Conservation (phyloP, 2,113 vertebrate species). For the Anhinga rufa region DNA sequence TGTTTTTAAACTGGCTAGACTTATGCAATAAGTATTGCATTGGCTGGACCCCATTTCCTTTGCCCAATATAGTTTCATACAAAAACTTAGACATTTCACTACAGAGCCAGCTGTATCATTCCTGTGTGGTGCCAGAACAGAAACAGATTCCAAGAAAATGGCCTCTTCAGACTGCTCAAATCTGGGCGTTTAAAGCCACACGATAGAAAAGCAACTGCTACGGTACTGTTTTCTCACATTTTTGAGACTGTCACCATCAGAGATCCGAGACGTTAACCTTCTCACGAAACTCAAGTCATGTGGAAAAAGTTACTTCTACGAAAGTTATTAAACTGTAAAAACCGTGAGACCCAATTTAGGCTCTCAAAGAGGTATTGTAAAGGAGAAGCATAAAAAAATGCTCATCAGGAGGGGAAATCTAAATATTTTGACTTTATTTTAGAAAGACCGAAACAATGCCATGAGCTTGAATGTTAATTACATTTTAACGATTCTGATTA, state of each 20-base stretch:
- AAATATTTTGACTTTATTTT: background rate
- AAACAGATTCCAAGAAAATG: background rate
- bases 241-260: background rate
- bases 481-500: background rate
- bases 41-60: constrained; percentile 16
- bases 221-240: background rate
- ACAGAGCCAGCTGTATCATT: background rate
- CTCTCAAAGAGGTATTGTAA: background rate
- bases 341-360: background rate
- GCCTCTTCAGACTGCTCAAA: background rate
- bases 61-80: background rate
- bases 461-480: background rate
- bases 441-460: background rate
- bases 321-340: background rate
- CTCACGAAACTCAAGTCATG: background rate
- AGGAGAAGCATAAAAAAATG: background rate
- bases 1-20: constrained; percentile 51
- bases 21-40: background rate
- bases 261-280: background rate
- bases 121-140: background rate
- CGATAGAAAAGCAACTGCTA: background rate
- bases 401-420: background rate
- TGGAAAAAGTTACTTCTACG: background rate
- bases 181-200: background rate
- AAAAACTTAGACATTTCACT: background rate